Conservation (phyloP, 1,140 invertebrate species). For the Rhyzopertha dominica region DNA sequence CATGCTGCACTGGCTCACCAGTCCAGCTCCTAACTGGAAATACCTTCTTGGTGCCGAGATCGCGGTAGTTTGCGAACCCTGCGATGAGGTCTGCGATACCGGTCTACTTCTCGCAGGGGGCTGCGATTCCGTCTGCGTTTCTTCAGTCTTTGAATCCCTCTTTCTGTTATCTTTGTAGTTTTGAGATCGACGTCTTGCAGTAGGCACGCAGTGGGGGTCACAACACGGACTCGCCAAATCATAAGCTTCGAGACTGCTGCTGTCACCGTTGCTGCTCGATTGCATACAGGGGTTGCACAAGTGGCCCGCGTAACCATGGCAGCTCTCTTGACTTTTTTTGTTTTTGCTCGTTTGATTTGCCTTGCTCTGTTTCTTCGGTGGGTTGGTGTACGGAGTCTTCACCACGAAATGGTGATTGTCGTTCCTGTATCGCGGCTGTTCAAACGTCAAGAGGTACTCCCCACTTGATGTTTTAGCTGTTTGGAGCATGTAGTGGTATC, state of each 20-base stretch:
- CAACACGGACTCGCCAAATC: slow-evolving; percentile 78
- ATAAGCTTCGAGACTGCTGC: slow-evolving; percentile 73
- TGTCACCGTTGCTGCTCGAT: slow-evolving; percentile 58
- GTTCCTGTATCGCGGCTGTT: slow-evolving; percentile 56
- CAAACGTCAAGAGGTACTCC: slow-evolving; percentile 63
- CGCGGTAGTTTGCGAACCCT: slow-evolving; percentile 36
- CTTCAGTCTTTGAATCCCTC: slow-evolving; percentile 55
- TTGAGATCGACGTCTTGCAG: slow-evolving; percentile 57
- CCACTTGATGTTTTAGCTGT: slow-evolving; percentile 54
- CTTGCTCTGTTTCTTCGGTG: slow-evolving; percentile 42
- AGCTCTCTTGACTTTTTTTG: slow-evolving; percentile 34
- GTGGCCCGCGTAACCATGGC: slow-evolving; percentile 48
- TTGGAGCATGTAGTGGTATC: slow-evolving; percentile 61
- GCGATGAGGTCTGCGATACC: slow-evolving; percentile 42
- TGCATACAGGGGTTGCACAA: slow-evolving; percentile 72
- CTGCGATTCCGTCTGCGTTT: slow-evolving; percentile 44
- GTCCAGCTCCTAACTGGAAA: slow-evolving; percentile 55
- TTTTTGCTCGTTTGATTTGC: slow-evolving; percentile 42
- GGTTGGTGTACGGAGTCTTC: slow-evolving; percentile 53
- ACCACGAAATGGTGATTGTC: slow-evolving; percentile 59
- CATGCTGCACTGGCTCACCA: slow-evolving; percentile 71
- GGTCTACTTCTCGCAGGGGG: slow-evolving; percentile 29
- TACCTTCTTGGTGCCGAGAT: slow-evolving; percentile 41
- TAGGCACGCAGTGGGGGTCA: slow-evolving; percentile 75
- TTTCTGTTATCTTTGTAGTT: slow-evolving; percentile 57